These are phyloP conservation scores for Agapostemon virescens DNA, from an alignment of 2,888 invertebrate species.

Conservation along the genomic window DNA sequence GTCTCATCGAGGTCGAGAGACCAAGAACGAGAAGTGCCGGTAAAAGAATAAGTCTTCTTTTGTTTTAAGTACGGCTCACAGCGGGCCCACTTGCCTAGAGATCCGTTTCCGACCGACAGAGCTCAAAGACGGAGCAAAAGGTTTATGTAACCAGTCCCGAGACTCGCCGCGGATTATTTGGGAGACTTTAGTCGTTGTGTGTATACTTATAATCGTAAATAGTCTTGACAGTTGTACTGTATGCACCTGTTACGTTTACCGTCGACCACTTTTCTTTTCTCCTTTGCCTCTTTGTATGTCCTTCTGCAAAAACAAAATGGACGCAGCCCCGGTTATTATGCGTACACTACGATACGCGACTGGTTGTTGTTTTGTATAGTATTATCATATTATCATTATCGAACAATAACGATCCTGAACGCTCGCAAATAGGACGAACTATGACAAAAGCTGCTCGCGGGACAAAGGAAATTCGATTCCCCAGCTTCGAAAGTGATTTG, in stretches of 20 bases:
- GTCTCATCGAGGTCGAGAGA: conserved; percentile 22
- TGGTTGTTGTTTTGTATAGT: not conserved
- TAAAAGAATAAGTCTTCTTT: conserved; percentile 64
- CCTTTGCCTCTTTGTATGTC: conserved; percentile 69
- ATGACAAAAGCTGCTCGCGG: not conserved
- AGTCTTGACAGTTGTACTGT: conserved; percentile 78
- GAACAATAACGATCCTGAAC: conserved; percentile 19
- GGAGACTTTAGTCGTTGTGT: conserved; percentile 42
- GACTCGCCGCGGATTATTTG: conserved; percentile 47
- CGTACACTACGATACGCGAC: not conserved
- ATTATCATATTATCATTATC: not conserved
- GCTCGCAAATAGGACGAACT: not conserved
- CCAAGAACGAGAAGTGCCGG: conserved; percentile 23
- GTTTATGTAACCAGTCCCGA: not conserved
- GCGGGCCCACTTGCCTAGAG: conserved; percentile 19
- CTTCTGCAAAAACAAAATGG: conserved; percentile 70
- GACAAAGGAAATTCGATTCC: not conserved
- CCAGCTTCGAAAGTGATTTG: not conserved
- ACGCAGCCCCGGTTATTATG: conserved; percentile 38
- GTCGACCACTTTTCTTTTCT: conserved; percentile 67
- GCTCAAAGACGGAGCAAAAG: not conserved
- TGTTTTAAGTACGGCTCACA: conserved; percentile 60
- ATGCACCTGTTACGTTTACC: conserved; percentile 78
- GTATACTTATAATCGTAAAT: conserved; percentile 70
- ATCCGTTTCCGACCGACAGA: conserved; percentile 9